Conservation (phyloP, 2,113 vertebrate genomes). For the Pristiophorus japonicus region DNA sequence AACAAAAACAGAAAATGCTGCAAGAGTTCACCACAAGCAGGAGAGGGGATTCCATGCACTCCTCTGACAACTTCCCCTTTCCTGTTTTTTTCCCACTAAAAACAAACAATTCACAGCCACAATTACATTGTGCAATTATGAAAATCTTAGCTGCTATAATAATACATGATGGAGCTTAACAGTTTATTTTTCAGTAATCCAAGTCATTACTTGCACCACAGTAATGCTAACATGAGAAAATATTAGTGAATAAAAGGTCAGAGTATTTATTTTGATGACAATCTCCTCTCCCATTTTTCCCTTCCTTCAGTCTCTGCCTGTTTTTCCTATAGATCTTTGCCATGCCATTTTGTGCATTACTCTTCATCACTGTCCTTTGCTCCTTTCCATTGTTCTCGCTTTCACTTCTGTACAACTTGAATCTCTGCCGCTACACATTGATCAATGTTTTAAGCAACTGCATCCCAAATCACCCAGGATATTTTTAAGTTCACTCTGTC, state of each 20-base stretch:
- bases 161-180: neutral
- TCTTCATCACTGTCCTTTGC: neutral
- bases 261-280: neutral
- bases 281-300: neutral
- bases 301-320: neutral
- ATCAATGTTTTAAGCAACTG: neutral
- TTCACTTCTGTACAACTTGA: neutral
- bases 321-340: neutral
- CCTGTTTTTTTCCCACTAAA: constrained; percentile 14
- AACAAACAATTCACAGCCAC: neutral
- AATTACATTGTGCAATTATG: neutral
- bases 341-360: neutral
- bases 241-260: neutral
- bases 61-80: constrained; percentile 17
- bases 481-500: neutral
- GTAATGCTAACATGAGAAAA: neutral
- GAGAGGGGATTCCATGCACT: neutral
- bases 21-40: neutral
- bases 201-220: neutral
- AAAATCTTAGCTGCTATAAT: neutral
- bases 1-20: neutral
- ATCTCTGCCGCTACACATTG: neutral
- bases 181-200: constrained; percentile 9
- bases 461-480: neutral
- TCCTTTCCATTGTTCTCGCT: neutral